These are phyloP conservation scores for Ammodytes marinus DNA, from an alignment of 2,113 vertebrate species.

Conservation along the genomic window DNA sequence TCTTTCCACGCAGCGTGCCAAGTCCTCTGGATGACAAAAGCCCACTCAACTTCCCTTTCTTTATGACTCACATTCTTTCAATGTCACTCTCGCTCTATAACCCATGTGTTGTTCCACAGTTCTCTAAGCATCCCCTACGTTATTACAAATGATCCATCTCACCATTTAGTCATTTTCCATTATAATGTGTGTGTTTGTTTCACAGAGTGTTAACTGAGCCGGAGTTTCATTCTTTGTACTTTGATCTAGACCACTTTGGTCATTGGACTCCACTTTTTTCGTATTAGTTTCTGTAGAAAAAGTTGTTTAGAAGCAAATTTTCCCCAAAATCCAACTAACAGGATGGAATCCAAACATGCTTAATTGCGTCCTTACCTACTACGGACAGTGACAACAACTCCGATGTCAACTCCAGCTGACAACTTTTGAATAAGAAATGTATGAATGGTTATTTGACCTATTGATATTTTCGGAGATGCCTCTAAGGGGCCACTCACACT, in stretches of 20 bases:
- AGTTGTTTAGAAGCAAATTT: not conserved
- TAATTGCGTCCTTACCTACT: not conserved
- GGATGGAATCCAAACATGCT: not conserved
- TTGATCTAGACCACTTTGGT: not conserved
- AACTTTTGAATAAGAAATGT: not conserved
- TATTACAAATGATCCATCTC: not conserved
- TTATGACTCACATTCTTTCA: conserved; percentile 24
- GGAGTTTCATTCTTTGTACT: not conserved
- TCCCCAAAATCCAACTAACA: not conserved
- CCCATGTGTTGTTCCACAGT: not conserved
- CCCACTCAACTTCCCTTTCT: conserved; percentile 34
- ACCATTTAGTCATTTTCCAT: not conserved
- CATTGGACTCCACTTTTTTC: not conserved
- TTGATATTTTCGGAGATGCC: no score
- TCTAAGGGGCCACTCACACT: no score
- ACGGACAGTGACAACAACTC: not conserved
- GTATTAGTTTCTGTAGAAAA: not conserved
- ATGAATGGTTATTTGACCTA: not conserved
- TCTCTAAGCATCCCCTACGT: not conserved
- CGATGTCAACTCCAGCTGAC: not conserved
- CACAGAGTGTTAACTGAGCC: no score
- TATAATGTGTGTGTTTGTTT: no score
- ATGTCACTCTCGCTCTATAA: conserved; percentile 6
- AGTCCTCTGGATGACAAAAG: conserved; percentile 47
- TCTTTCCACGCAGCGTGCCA: conserved; percentile 47